These are phyloP conservation scores for Furcifer pardalis DNA, from an alignment of 2,797 vertebrate species.

Conservation along the genomic window DNA sequence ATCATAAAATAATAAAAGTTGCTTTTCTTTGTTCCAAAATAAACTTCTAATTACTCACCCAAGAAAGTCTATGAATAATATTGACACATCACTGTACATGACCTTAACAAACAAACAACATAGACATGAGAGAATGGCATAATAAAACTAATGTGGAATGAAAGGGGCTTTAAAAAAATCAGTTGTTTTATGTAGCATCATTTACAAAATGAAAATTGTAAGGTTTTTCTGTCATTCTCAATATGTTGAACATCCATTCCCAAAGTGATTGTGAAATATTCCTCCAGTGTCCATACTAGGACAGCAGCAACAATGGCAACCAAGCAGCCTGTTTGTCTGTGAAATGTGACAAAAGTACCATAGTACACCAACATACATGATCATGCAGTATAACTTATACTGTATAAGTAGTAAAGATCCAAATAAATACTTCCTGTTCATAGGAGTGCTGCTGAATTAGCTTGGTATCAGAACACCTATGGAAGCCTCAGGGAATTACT, in stretches of 20 bases:
- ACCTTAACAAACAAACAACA: constrained; percentile 58
- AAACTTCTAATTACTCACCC: constrained; percentile 65
- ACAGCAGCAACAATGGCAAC: too few species aligned
- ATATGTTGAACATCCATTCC: neutral
- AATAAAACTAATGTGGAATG: constrained; percentile 32
- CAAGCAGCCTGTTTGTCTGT: too few species aligned
- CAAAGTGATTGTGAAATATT: too few species aligned
- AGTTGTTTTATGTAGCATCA: constrained; percentile 37
- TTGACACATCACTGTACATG: constrained; percentile 48
- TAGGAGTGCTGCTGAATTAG: neutral
- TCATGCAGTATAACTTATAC: too few species aligned
- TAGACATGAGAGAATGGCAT: neutral
- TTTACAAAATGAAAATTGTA: constrained; percentile 37
- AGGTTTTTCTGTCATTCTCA: neutral
- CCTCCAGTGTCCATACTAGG: too few species aligned
- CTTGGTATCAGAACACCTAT: too few species aligned
- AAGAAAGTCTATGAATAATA: constrained; percentile 62
- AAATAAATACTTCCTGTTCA: neutral
- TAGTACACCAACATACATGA: too few species aligned
- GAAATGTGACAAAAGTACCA: too few species aligned
- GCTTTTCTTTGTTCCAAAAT: neutral
- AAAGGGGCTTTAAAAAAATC: neutral
- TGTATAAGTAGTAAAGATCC: neutral
- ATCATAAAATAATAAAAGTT: constrained; percentile 47
- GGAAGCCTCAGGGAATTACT: too few species aligned